These are phyloP conservation scores for Poecile atricapillus DNA, from an alignment of 2,113 vertebrate genomes.

Conservation along the genomic window DNA sequence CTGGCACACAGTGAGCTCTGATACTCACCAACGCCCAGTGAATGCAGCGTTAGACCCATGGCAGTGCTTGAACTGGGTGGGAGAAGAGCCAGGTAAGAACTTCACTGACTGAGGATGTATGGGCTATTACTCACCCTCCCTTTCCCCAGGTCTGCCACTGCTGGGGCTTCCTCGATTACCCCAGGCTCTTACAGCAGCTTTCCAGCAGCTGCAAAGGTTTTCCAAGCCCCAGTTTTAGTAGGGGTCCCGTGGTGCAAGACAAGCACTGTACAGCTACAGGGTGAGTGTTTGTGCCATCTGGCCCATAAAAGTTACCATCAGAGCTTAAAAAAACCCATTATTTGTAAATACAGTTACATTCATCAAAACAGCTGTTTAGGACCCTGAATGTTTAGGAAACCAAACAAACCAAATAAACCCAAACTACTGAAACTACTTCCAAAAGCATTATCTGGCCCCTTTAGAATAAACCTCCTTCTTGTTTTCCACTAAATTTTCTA, in stretches of 20 bases:
- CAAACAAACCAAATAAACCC: neutral
- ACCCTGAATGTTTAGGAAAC: neutral
- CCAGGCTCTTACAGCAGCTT: neutral
- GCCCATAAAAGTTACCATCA: neutral
- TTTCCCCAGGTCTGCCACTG: neutral
- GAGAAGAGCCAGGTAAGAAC: neutral
- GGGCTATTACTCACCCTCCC: neutral
- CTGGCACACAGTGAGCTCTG: neutral
- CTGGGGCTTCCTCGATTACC: neutral
- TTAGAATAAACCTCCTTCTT: neutral
- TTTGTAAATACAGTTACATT: neutral
- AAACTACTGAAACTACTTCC: neutral
- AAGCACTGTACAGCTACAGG: neutral
- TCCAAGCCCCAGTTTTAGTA: neutral
- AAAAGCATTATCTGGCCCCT: neutral
- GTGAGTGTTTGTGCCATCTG: neutral
- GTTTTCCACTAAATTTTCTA: neutral
- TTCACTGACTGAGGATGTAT: neutral
- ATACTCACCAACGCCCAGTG: accelerated
- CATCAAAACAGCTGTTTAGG: neutral
- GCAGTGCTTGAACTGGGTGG: neutral
- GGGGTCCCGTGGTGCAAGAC: neutral
- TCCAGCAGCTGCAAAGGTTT: neutral
- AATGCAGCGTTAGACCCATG: accelerated
- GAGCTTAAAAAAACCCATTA: neutral